Evolutionary conservation across 2,888 invertebrate genomes (phyloP), one percentile per base, ranked within the genome.

Genomic region (Dysmachus trigonus): DNA sequence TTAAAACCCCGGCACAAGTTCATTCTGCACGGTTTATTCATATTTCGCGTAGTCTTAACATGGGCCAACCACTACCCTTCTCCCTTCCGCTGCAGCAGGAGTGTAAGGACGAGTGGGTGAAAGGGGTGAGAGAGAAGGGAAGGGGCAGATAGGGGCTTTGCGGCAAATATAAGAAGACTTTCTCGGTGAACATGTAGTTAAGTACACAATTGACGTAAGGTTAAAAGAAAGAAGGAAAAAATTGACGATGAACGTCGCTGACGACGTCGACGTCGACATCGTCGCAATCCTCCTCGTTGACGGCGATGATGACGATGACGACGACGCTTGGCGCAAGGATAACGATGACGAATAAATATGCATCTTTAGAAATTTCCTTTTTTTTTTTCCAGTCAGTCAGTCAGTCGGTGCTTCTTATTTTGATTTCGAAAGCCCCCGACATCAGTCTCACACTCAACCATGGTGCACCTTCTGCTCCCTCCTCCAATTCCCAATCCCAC

Each of bases 171-270:
- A 85, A 85, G 85, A 85, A 76, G 85, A 73, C 85, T 74, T 85
- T 76, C 85, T 74, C 74, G 41, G 72, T 85, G 53, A 85, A 76
- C 74, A 87, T 87, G 86, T 87, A 87, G 87, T 87, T 88, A 87
- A 87, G 87, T 87, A 87, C 86, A 88, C 88, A 88, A 88, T 88
- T 87, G 88, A 87, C 86, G 86, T 87, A 87, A 87, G 62, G 87
- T 86, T 87, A 85, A 85, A 85, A 85, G 53, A 53, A 85, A 53
- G 35, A 47, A 84, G 31, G 18, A 82, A 77, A 41, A 77, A 77
- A 77, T 41, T 77, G 47, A 79, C 79, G 79, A 79, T 51, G 38
- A 79, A 38, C 79, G 79, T n/a, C n/a, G n/a, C n/a, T n/a, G n/a
- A n/a, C n/a, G n/a, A n/a, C n/a, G 10, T 31, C 81, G 47, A 72